These are phyloP conservation scores for Chelidonichthys spinosus DNA, from an alignment of 2,797 vertebrate species.

Conservation along the genomic window DNA sequence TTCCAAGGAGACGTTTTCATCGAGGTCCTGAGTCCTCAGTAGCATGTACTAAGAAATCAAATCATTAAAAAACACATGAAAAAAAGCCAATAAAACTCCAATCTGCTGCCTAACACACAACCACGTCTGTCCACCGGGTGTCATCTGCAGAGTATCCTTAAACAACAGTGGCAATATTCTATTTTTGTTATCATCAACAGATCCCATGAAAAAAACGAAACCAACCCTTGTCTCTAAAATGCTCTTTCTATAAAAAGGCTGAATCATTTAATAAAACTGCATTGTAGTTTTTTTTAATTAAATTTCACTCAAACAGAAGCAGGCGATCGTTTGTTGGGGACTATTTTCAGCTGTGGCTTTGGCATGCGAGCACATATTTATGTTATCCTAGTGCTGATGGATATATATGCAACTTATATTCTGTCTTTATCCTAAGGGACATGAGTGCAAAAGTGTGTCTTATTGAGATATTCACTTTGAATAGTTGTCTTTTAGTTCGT, in stretches of 20 bases:
- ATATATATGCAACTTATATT: background rate
- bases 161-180: background rate
- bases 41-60: conserved; percentile 90
- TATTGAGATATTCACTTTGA: too few species aligned
- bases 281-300: background rate
- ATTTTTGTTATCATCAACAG: background rate
- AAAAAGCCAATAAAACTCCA: background rate
- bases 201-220: background rate
- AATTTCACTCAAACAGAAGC: background rate
- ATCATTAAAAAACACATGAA: background rate
- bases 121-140: conserved; percentile 6
- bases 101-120: background rate
- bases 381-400: background rate
- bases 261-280: background rate
- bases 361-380: background rate
- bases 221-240: too few species aligned
- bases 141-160: background rate
- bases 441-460: background rate
- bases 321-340: too few species aligned
- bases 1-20: conserved; percentile 97
- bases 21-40: conserved; percentile 94
- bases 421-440: background rate
- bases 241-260: background rate
- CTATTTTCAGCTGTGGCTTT: background rate
- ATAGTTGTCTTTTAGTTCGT: background rate